A percentile compares a stretch with the other conserved stretches of the same genome.
Evolutionary conservation across 2,113 vertebrate species (phyloP).

Genomic region (Dryoscopus gambensis): DNA sequence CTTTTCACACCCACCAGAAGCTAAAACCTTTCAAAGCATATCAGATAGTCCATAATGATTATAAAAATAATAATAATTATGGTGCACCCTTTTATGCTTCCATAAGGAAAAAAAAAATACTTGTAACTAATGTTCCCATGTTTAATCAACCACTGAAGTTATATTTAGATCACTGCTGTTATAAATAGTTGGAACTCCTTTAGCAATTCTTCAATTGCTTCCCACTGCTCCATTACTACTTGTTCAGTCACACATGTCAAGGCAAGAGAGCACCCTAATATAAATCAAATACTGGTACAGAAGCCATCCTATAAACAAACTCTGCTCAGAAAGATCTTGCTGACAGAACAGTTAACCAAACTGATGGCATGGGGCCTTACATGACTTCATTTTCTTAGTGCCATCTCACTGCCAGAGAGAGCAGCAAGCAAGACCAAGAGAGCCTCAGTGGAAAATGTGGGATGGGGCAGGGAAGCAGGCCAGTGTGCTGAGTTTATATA

Average conservation of each 20-base stretch:
- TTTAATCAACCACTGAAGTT: not conserved
- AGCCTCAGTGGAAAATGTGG: not conserved
- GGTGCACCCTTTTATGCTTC: not conserved
- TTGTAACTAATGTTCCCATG: not conserved
- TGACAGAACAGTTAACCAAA: conserved; percentile 23
- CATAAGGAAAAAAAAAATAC: not conserved
- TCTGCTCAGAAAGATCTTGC: not conserved
- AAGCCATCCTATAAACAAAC: conserved; percentile 12
- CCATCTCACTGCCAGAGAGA: not conserved
- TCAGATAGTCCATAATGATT: not conserved
- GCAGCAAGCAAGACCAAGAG: not conserved
- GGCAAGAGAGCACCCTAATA: not conserved
- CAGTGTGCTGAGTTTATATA: not conserved
- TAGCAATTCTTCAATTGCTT: not conserved
- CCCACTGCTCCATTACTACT: not conserved
- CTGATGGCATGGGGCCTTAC: not conserved
- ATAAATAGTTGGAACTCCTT: conserved; percentile 17
- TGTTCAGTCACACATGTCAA: not conserved
- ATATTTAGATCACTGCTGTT: conserved; percentile 31
- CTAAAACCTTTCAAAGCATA: not conserved
- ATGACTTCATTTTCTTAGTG: not conserved
- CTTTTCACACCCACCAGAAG: not conserved
- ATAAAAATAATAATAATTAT: not conserved
- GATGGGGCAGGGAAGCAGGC: not conserved
- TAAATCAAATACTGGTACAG: conserved; percentile 25